Percentiles rank a stretch among this genome's conserved stretches.
phyloP scores from a whole-genome alignment of 2,888 invertebrate species.

The Nephrotoma flavescens region DNA sequence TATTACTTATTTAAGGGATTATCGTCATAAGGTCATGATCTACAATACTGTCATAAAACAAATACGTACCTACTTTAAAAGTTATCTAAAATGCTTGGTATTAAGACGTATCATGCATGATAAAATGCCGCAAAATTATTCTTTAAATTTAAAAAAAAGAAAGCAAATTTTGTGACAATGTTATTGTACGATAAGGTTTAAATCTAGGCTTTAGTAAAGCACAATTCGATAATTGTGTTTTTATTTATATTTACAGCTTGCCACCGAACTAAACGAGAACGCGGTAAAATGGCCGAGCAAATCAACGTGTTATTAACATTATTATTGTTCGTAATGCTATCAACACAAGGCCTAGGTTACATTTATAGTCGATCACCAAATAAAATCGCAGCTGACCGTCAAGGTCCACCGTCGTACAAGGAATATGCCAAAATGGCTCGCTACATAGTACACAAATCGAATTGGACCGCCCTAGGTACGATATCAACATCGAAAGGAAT shows the following conservation, averaged over 20 bases:
- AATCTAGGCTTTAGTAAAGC: too few species aligned
- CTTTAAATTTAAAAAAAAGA: too few species aligned
- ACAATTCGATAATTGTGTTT: too few species aligned
- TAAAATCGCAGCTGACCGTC: neutral
- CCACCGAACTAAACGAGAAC: neutral
- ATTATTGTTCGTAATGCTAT: neutral
- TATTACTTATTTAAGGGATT: neutral
- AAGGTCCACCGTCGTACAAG: conserved; percentile 9
- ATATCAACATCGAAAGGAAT: conserved; percentile 23
- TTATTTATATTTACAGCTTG: neutral
- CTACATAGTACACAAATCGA: conserved; percentile 24
- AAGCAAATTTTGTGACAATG: too few species aligned
- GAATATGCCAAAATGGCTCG: conserved; percentile 29
- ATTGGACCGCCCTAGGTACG: conserved; percentile 28
- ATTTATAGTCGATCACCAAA: neutral
- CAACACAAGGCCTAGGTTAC: neutral
- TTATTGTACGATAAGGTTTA: too few species aligned
- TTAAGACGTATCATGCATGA: too few species aligned
- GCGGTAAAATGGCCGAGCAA: neutral
- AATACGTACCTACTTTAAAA: too few species aligned
- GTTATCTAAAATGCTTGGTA: too few species aligned
- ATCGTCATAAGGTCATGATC: neutral
- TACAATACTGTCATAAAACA: too few species aligned
- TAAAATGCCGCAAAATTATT: too few species aligned
- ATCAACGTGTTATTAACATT: neutral